Evolutionary conservation across 2,113 vertebrate genomes (phyloP), one percentile per base, ranked within the genome.

Genomic region (Pao palembangensis): DNA sequence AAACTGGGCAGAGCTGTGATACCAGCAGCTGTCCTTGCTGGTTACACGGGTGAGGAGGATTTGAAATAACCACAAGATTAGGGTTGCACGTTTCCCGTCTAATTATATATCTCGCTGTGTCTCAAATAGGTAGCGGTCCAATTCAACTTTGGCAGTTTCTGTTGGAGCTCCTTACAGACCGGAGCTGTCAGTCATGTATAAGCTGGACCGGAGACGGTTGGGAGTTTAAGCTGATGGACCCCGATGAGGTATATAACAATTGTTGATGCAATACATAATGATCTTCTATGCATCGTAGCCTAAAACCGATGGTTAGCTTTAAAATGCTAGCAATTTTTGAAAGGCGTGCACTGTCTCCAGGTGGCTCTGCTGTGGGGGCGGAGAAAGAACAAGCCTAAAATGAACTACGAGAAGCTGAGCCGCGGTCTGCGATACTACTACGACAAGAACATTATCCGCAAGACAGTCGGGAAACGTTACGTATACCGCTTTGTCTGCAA

Each of bases 371-470:
- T 83, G 51, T 90, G 88, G 88, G 89, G 88, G 8, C 80, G 72
- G 8, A 82, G 82, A 62, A 90, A 87, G 72, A 89, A 90, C 83
- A 90, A 90, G 44, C 85, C 88, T 21, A 90, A 88, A 64, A 90
- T 88, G 88, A 90, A 90, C 71, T 88, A 88, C 1, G 88, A 90
- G 74, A 90, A 88, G 73, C 78, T 90, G 41, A 88, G 87, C 20
- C 84, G 87, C 0, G 86, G 87, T 0, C 78, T 91, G 1, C 83
- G 90, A 17, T 91, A 91, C 78, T 91, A 91, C 71, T 90, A 91
- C 11, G 90, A 91, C 86, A 91, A 91, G 61, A 89, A 91, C 81
- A 91, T 91, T 50, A 90, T 90, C 61, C 77, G 85, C 52, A 91
- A 91, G 69, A 90, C 88, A 0, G 80, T 85, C 0, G 88, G 90